Conservation (phyloP, 2,113 vertebrate genomes). For the Ophiodon elongatus region DNA sequence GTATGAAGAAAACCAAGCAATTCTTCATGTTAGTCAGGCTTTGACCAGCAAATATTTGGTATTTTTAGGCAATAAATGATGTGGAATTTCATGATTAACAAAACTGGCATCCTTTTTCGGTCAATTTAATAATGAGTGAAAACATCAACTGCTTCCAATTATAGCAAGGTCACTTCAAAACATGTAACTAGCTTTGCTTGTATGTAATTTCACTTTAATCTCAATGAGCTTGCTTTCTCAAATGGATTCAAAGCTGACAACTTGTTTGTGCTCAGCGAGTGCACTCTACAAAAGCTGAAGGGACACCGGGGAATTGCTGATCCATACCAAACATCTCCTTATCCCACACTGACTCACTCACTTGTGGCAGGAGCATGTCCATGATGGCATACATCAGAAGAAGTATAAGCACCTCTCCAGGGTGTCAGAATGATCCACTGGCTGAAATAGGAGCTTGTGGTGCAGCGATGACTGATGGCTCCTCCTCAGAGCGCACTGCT, state of each 20-base stretch:
- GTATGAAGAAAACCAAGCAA: not conserved
- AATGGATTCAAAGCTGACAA: not conserved
- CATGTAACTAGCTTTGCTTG: not conserved
- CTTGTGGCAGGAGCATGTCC: constrained; percentile 39
- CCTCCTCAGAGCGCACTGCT: not conserved
- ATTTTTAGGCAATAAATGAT: not conserved
- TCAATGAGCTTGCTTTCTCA: not conserved
- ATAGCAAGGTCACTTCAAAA: not conserved
- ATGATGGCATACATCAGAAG: constrained; percentile 51
- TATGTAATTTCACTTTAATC: not conserved
- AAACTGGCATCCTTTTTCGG: not conserved
- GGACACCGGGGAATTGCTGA: constrained; percentile 40
- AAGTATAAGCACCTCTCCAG: constrained; percentile 55
- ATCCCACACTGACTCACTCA: constrained; percentile 35
- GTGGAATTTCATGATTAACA: not conserved
- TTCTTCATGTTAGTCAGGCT: not conserved
- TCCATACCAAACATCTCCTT: constrained; percentile 42
- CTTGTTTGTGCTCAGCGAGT: not conserved
- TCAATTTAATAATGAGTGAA: not conserved
- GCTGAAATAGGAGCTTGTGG: constrained; percentile 59
- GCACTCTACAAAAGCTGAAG: constrained; percentile 18
- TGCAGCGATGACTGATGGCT: constrained; percentile 7
- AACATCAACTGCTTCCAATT: not conserved
- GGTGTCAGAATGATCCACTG: constrained; percentile 61
- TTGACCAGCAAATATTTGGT: not conserved